Evolutionary conservation across 1,140 invertebrate genomes (phyloP).

Genomic region (Drosophila grimshawi): DNA sequence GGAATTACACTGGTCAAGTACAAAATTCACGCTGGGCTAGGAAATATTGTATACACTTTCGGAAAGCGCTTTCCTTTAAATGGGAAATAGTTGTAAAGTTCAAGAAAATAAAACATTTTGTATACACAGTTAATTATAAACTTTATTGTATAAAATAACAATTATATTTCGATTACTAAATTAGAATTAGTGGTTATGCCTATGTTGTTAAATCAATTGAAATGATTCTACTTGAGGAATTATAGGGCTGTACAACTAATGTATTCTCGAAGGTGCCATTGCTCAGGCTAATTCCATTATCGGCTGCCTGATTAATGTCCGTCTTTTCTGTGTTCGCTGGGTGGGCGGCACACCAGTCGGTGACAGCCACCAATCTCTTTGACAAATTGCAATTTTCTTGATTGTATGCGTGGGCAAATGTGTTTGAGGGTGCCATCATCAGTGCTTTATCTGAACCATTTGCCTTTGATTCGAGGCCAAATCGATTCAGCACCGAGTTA

Average conservation of each 20-base stretch:
- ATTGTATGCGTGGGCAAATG: constrained; percentile 62
- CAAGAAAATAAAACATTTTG: background rate
- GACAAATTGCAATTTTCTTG: constrained; percentile 74
- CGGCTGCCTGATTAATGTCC: constrained; percentile 44
- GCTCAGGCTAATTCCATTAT: constrained; percentile 24
- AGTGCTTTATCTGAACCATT: constrained; percentile 48
- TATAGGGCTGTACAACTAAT: constrained; percentile 57
- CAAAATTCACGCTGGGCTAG: no score
- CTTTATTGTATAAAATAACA: constrained; percentile 75
- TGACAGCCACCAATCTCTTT: constrained; percentile 57
- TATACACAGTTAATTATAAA: constrained; percentile 26
- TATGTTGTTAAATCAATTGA: constrained; percentile 83
- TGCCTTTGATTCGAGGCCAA: constrained; percentile 49
- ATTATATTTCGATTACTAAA: constrained; percentile 45
- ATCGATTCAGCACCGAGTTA: constrained; percentile 64
- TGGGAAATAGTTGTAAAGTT: no score
- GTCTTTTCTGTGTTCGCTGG: constrained; percentile 55
- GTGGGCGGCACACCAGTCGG: constrained; percentile 59
- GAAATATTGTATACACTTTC: no score
- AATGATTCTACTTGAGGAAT: constrained; percentile 67
- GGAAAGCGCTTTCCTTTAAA: no score
- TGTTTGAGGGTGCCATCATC: constrained; percentile 38
- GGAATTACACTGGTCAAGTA: no score
- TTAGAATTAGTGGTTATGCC: constrained; percentile 33
- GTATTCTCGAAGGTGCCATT: constrained; percentile 42